Evolutionary conservation across 2,888 invertebrate species (phyloP), one percentile per base, ranked within the genome.

Genomic region (Latrodectus hesperus): DNA sequence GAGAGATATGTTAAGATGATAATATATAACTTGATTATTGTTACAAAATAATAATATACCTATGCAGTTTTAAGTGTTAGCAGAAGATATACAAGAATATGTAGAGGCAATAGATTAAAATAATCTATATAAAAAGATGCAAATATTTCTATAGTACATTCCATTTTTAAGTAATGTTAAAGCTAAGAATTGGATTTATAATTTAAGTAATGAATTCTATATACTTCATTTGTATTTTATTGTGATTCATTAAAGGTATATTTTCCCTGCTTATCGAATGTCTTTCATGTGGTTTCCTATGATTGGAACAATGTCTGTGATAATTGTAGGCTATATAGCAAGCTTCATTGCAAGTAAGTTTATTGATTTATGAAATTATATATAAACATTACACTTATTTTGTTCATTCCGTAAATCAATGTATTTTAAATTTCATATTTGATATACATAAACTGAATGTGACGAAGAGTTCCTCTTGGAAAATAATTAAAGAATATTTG

Each of bases 271-370:
- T 6, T 87, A 87, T 60, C 77, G 55, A 70, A 60, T 87, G 12
- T 87, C 87, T 6, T 87, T 78, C n/a, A 55, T 87, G 38, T 87
- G 82, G 82, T 87, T 87, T 73, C 82, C 87, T 38, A 4, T 87
- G 11, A 76, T 87, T n/a, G 87, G 87, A 8, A 22, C 70, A 9
- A 6, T 78, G n/a, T 12, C 55, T 2, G 87, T 87, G 5, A 14
- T 82, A 6, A 14, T 74, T 0, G 81, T 87, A 22, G 87, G 87
- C 11, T 87, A 87, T 12, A 52, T 78, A n/a, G 77, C 78, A 1
- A 87, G 87, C 26, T 82, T 83, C 17, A 14, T 82, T 22, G 55
- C 82, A 26, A 38, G 87, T 87, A 73, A 78, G 78, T 82, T 22
- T 22, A 22, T 22, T 22, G 22, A 22, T 22, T 22, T 22, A 22